Conservation (phyloP, 2,797 vertebrate species). For the Platyrinchus mystaceus region DNA sequence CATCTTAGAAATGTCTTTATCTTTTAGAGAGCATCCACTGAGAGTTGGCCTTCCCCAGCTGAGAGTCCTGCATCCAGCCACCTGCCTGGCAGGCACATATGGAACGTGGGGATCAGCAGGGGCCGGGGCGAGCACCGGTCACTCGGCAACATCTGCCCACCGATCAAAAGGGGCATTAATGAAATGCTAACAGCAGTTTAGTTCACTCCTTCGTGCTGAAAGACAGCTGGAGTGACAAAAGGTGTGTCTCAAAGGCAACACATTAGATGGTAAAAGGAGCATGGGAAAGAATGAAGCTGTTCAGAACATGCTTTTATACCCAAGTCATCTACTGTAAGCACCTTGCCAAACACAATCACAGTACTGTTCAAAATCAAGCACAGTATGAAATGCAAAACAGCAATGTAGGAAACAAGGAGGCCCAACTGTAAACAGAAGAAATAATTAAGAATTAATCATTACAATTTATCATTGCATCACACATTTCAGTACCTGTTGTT, state of each 20-base stretch:
- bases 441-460: not conserved
- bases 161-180: slow-evolving; percentile 11
- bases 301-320: not conserved
- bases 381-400: not conserved
- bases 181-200: not conserved
- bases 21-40: not conserved
- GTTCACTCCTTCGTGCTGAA: not conserved
- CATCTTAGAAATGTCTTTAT: not conserved
- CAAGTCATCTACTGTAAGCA: not conserved
- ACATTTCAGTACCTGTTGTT: not conserved
- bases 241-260: not conserved
- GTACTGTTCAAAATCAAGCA: not conserved
- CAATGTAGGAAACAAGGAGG: not conserved
- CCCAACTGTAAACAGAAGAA: not conserved
- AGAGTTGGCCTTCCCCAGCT: accelerated
- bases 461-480: not conserved
- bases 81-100: not conserved
- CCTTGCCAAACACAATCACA: not conserved
- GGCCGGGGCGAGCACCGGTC: not conserved
- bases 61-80: not conserved
- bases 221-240: not conserved
- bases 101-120: not conserved
- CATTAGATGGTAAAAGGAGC: not conserved
- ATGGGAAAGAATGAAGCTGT: not conserved
- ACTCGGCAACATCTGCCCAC: not conserved